Conservation (phyloP, 2,888 invertebrate species). For the Drosophila planitibia region DNA sequence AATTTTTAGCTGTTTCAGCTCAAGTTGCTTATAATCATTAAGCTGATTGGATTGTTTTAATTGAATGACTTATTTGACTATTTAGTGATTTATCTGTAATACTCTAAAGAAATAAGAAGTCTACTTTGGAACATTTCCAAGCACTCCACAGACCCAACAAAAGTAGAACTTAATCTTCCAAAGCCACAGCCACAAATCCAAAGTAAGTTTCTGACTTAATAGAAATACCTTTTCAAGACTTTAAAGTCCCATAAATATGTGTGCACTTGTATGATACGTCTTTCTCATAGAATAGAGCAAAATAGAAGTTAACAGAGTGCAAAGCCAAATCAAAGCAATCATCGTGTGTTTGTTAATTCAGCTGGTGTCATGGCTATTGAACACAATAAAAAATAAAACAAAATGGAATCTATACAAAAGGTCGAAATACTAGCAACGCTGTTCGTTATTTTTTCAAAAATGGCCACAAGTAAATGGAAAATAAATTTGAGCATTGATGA, state of each 20-base stretch:
- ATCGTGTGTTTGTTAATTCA: conserved; percentile 5
- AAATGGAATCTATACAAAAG: neutral
- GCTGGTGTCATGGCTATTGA: conserved; percentile 15
- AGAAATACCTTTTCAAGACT: neutral
- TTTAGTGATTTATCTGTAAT: no score
- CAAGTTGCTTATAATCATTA: neutral
- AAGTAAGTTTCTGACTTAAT: neutral
- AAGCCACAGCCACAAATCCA: neutral
- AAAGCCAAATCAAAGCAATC: conserved; percentile 17
- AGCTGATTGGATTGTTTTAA: no score
- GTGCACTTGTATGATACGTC: neutral
- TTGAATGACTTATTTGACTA: no score
- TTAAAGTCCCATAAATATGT: neutral
- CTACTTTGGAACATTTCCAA: neutral
- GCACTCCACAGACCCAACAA: neutral
- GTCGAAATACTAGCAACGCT: conserved; percentile 1
- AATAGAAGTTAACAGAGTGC: neutral
- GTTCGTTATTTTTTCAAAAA: neutral
- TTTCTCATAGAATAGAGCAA: neutral
- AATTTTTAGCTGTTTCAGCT: neutral
- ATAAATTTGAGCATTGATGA: conserved; percentile 25
- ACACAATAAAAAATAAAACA: neutral
- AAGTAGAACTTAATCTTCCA: neutral
- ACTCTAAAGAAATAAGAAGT: neutral
- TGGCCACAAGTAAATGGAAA: conserved; percentile 19